These are phyloP conservation scores for Rhinoptilus africanus DNA, from an alignment of 2,113 vertebrate genomes.

Conservation along the genomic window DNA sequence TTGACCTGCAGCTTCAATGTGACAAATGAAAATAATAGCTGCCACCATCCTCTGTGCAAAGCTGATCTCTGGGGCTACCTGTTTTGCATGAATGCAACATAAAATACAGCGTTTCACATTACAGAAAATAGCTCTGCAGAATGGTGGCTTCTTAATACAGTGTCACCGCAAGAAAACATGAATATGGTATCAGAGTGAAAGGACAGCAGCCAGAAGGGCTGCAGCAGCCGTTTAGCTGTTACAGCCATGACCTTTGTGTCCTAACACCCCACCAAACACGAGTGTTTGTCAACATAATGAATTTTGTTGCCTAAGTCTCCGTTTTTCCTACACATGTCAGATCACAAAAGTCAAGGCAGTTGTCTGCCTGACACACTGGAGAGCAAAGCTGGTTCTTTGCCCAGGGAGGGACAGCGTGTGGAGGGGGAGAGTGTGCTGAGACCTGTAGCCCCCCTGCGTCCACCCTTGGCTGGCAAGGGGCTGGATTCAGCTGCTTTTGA, in stretches of 20 bases:
- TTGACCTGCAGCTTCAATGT: background rate
- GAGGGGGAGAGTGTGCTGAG: background rate
- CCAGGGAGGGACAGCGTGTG: background rate
- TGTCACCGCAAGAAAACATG: background rate
- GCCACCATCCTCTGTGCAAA: background rate
- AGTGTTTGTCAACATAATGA: background rate
- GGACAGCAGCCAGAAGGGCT: background rate
- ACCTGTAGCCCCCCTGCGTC: background rate
- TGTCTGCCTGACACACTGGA: fast-evolving
- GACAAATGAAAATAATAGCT: constrained; percentile 9
- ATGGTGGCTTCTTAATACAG: background rate
- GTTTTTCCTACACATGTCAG: fast-evolving
- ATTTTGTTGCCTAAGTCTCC: background rate
- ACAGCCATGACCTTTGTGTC: background rate
- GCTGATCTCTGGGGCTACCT: background rate
- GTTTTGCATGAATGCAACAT: background rate
- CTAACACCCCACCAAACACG: background rate
- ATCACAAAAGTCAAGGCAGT: background rate
- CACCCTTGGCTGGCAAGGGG: fast-evolving
- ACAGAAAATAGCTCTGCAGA: background rate
- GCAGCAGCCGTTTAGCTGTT: background rate
- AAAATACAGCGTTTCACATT: background rate
- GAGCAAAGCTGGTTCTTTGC: background rate
- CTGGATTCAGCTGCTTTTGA: background rate
- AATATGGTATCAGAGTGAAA: background rate